Conservation (phyloP, 2,113 vertebrate genomes). For the Dendrocopos noguchii region DNA sequence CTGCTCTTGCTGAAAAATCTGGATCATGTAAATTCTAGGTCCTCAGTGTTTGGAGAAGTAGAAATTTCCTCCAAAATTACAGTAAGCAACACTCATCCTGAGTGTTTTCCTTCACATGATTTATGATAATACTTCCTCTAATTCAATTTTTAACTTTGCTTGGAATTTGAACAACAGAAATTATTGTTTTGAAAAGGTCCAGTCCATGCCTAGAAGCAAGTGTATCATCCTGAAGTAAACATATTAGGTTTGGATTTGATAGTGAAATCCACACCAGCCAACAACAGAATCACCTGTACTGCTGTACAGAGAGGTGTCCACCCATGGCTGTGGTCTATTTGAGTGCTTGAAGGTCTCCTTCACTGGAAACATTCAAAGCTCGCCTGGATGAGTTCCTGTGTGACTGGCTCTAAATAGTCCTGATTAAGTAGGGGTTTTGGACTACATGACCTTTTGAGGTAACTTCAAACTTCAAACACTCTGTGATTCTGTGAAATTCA, state of each 20-base stretch:
- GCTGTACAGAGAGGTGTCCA: accelerated
- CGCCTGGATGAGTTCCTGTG: too few species aligned
- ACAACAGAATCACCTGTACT: accelerated
- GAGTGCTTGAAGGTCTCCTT: not conserved
- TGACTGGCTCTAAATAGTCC: too few species aligned
- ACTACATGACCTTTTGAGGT: too few species aligned
- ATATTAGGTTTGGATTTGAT: not conserved
- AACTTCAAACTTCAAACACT: too few species aligned
- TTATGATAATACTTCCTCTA: not conserved
- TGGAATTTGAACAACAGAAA: too few species aligned
- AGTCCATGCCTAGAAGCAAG: too few species aligned
- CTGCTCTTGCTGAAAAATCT: not conserved
- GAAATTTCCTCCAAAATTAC: not conserved
- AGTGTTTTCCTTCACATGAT: not conserved
- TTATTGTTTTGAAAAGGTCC: accelerated
- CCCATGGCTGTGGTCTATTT: accelerated
- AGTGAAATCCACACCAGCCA: accelerated
- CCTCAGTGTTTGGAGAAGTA: too few species aligned
- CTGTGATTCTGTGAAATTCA: not conserved
- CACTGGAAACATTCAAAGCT: too few species aligned
- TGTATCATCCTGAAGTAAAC: accelerated
- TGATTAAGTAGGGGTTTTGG: too few species aligned
- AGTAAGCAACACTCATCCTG: accelerated
- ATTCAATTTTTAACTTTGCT: not conserved
- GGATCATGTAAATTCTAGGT: not conserved